Base-by-base conservation (phyloP, 2,113 vertebrate genomes). In the Pachyramphus minor region DNA sequence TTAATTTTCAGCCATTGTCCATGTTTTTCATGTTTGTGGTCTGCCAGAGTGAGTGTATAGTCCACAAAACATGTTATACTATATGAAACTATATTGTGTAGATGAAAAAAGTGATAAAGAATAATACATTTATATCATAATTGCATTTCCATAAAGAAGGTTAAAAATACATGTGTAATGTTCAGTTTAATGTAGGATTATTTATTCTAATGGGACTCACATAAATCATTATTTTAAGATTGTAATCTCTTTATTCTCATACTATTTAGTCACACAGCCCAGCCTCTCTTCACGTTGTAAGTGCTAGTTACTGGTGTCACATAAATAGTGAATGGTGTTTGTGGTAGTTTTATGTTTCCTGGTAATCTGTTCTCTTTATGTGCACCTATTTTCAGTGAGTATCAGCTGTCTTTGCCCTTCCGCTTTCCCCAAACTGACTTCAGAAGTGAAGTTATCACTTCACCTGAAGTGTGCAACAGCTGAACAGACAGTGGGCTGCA, bases 281-380 rank as follows among this genome's bases (percentile, higher is more conserved):
- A 39, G 72, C 37, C 75, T 76, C 89, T 68, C 44, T 66, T 56
- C 49, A 79, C 0, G 0, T 72, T 82, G 53, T 33, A 50, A 47
- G 71, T 82, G 67, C n/a, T 89, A 53, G 44, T 60, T 82, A 62
- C 55, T 89, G 53, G 28, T 66, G 41, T 89, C 82, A 39, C 19
- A 9, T 85, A 75, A 89, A 87, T 84, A 91, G 68, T 68, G 53
- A 66, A 89, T 56, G 22, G 28, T 45, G 27, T 75, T 91, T 44
- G 22, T 37, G n/a, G 62, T 67, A 78, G 86, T 60, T 87, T 92
- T 63, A 13, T 42, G 56, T 92, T 92, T 92, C 76, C 68, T 74
- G 11, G 15, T 67, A 55, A 80, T 77, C 60, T 84, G 2, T 68
- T 75, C 53, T 72, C 30, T 81, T 53, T 47, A 19, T 23, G 23